phyloP scores from a whole-genome alignment of 2,797 vertebrate species.

The Lacerta viridis region DNA sequence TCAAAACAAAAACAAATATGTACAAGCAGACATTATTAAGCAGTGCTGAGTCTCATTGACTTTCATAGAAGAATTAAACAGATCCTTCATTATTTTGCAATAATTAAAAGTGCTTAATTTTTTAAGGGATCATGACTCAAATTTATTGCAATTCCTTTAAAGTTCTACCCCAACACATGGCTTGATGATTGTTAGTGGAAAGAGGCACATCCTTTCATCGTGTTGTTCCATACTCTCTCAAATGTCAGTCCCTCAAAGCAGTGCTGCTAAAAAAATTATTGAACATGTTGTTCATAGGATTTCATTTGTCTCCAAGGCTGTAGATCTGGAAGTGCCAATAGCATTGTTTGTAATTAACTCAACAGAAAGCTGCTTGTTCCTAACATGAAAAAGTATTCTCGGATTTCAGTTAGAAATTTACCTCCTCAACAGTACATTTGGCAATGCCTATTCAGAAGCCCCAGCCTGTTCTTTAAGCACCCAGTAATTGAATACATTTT shows the following conservation, averaged over 20 bases:
- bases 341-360: conserved; percentile 18
- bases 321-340: background rate
- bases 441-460: conserved; percentile 14
- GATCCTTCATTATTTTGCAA: background rate
- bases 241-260: background rate
- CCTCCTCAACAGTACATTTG: conserved; percentile 28
- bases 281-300: background rate
- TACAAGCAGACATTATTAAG: background rate
- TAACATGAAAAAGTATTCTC: background rate
- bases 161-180: background rate
- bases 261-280: background rate
- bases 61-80: background rate
- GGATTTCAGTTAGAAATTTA: conserved; percentile 33
- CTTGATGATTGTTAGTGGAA: no score
- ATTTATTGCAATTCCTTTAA: background rate
- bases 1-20: background rate
- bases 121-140: background rate
- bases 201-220: background rate
- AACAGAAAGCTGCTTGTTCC: conserved; percentile 30
- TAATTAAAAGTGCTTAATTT: conserved; percentile 1
- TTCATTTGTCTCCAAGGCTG: conserved; percentile 1
- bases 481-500: conserved; percentile 17
- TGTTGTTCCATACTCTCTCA: background rate
- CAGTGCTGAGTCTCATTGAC: background rate
- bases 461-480: conserved; percentile 12